phyloP scores from a whole-genome alignment of 2,797 vertebrate species.

The Phrynocephalus guinanensis region DNA sequence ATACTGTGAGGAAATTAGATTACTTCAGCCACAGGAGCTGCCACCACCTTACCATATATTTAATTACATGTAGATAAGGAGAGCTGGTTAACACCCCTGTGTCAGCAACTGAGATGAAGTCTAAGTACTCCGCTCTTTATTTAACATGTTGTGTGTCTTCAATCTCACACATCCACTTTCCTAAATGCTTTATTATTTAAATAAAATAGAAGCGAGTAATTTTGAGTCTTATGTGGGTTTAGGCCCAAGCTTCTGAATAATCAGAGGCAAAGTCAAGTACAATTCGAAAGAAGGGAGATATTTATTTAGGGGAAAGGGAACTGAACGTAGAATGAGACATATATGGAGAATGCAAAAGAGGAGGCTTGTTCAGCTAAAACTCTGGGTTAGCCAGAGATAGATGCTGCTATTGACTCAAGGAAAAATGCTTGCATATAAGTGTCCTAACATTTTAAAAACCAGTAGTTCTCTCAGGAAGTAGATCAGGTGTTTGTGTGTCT shows the following conservation, averaged over 20 bases:
- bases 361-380: background rate
- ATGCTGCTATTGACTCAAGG: background rate
- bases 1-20: background rate
- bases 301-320: background rate
- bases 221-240: background rate
- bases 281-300: background rate
- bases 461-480: background rate
- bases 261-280: background rate
- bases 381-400: background rate
- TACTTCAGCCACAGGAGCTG: background rate
- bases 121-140: background rate
- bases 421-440: background rate
- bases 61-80: slow-evolving; percentile 9
- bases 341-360: background rate
- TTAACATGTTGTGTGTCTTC: background rate
- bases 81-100: background rate
- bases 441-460: background rate
- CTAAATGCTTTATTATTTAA: slow-evolving; percentile 14
- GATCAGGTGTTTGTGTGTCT: background rate
- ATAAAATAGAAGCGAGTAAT: background rate
- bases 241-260: background rate
- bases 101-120: background rate
- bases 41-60: background rate
- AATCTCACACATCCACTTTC: background rate
- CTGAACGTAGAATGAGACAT: background rate